Base-by-base conservation (phyloP, 2,888 invertebrate species). In the Thelaira solivaga region DNA sequence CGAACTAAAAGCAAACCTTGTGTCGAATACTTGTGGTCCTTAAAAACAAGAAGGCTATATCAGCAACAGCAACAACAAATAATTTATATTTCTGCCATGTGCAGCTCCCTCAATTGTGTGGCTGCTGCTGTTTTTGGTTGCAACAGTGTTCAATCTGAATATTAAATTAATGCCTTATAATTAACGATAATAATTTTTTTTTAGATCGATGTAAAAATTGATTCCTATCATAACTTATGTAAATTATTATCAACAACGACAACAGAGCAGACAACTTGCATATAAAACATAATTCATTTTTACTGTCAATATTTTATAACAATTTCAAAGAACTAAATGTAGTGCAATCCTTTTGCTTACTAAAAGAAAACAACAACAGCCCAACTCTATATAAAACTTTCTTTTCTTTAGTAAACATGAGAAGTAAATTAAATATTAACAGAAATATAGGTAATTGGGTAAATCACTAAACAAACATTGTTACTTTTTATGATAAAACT, bases 151-250 rank as follows among this genome's bases (percentile, higher is more conserved):
- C 64, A 67, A 49, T 36, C 68, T 69, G 81, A 79, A 80, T 80
- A 82, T 80, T 81, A 82, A 81, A 82, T 82, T 82, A 82, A 82
- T 82, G 80, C 75, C 76, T 73, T 76, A 77, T 82, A 82, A 82
- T 82, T 82, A 81, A 65, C 69, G 73, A 69, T 74, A 57, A 68
- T 68, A 72, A 72, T 71, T 71, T 41, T 62, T 39, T 62, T 62
- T 72, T 39, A 74, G 67, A 67, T 72, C 69, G 78, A 78, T 69
- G 78, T 75, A 75, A 79, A 81, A 82, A 82, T 81, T 82, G 81
- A 82, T 82, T 81, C 81, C 79, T 81, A 81, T 81, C 82, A 80
- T 82, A 82, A 81, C 76, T 82, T 81, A 82, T 81, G 81, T 77
- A 81, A 81, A 81, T 82, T 81, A 39, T 69, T 68, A 71, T 34